Evolutionary conservation across 2,113 vertebrate genomes (phyloP).

Genomic region (Myrmecophaga tridactyla): DNA sequence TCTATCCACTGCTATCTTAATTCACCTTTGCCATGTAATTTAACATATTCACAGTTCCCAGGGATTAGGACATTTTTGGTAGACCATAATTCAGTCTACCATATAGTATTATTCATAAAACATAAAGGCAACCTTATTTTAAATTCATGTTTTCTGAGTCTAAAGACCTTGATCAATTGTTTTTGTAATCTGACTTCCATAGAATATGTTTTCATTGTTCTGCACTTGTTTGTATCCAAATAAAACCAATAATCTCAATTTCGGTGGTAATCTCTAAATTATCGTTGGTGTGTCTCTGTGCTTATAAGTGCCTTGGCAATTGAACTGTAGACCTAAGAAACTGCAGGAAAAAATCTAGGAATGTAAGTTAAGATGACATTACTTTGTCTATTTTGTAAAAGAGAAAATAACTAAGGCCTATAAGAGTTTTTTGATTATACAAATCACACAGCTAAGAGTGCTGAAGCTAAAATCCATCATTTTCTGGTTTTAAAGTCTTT

Average conservation of each 20-base stretch:
- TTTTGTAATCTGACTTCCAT: not conserved
- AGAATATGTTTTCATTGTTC: not conserved
- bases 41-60: not conserved
- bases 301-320: not conserved
- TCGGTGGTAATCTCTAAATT: not conserved
- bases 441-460: not conserved
- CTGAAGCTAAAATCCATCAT: not conserved
- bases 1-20: not conserved
- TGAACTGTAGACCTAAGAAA: not conserved
- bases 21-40: not conserved
- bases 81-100: not conserved
- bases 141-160: not conserved
- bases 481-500: not conserved
- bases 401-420: not conserved
- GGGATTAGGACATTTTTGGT: not conserved
- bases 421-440: not conserved
- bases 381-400: not conserved
- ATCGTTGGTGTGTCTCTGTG: not conserved
- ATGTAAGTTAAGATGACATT: not conserved
- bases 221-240: not conserved
- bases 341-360: not conserved
- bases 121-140: not conserved
- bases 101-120: not conserved
- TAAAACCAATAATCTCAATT: not conserved
- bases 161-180: not conserved